Evolutionary conservation across 2,113 vertebrate species (phyloP).

Genomic region (Nothobranchius kuhntae): DNA sequence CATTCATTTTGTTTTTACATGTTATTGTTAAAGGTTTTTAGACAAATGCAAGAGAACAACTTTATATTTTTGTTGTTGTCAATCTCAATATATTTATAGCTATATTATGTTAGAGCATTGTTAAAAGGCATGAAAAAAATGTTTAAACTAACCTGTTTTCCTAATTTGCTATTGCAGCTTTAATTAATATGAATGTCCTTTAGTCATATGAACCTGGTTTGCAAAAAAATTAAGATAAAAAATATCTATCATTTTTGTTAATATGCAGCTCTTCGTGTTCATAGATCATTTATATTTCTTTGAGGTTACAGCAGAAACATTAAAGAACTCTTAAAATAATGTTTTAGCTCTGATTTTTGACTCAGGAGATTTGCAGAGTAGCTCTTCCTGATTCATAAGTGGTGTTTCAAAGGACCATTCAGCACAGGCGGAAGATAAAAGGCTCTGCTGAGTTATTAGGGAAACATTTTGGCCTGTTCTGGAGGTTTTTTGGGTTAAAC

Average conservation of each 20-base stretch:
- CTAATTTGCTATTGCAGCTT: no score
- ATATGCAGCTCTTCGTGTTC: background rate
- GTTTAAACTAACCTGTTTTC: no score
- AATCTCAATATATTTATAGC: no score
- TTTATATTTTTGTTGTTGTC: no score
- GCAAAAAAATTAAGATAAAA: no score
- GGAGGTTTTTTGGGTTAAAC: background rate
- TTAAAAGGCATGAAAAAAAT: no score
- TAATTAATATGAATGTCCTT: no score
- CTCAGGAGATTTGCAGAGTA: background rate
- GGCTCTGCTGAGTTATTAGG: background rate
- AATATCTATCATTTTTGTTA: background rate
- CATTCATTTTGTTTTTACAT: no score
- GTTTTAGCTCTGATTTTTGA: constrained; percentile 1
- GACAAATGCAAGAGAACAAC: no score
- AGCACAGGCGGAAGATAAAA: background rate
- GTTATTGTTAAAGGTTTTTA: no score
- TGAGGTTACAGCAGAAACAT: background rate
- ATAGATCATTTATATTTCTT: background rate
- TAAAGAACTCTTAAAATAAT: background rate
- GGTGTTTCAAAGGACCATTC: background rate
- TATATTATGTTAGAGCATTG: no score
- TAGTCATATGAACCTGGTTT: no score
- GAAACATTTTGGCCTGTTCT: background rate
- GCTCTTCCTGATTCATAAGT: background rate